Evolutionary conservation across 2,797 vertebrate species (phyloP), one percentile per base, ranked within the genome.

Genomic region (Yasuhikotakia modesta): DNA sequence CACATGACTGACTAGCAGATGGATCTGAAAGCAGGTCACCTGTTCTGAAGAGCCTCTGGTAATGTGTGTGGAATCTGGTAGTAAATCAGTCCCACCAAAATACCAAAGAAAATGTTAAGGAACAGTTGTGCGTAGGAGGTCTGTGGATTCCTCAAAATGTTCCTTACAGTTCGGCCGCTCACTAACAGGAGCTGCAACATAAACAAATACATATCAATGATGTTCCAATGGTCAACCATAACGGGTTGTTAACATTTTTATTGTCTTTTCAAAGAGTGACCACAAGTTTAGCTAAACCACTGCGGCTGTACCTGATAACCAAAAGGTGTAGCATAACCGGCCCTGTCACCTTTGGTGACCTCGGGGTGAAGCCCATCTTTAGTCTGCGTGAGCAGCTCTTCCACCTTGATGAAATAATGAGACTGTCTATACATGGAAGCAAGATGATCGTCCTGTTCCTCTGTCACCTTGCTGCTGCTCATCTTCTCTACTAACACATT

Each of bases 11-110:
- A 58, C 57, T 10, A 13, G 24, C 1, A 27, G 22, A 8, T 12
- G 2, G 21, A 53, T 35, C 30, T 39, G 73, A 11, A 8, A 24
- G 21, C 4, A 19, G 22, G 24, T 12, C 43, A 88, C 87, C 88
- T 93, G 90, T 94, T 94, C 88, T 93, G 92, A 30, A 91, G 19
- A 8, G 81, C 93, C 78, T 93, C 93, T 0, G 92, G 91, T 57
- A 93, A 67, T 0, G 83, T 92, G 70, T 89, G 19, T 11, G 93
- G 90, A 80, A 94, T 92, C 65, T 94, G 92, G 83, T 86, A 95
- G 86, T 94, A 95, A 84, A 95, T 93, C 70, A 94, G 91, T 74
- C 93, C 94, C 84, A 93, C 92, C 32, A 94, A 86, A 75, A 94
- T 0, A 0, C 88, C 91, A 81, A 95, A 94, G 68, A 93, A 87